phyloP scores from a whole-genome alignment of 1,140 invertebrate genomes.

The Trichonephila clavata region DNA sequence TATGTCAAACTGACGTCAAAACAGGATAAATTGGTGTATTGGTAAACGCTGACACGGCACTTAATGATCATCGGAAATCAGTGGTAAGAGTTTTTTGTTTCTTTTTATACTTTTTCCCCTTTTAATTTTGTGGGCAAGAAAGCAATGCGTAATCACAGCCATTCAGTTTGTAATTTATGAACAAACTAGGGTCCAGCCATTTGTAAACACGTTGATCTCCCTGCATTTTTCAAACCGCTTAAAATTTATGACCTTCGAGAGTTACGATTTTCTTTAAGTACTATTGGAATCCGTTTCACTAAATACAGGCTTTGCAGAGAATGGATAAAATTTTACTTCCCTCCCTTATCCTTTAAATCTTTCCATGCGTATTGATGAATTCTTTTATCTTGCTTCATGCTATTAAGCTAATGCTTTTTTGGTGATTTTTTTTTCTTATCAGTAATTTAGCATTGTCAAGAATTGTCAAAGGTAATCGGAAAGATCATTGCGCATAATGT shows the following conservation, averaged over 20 bases:
- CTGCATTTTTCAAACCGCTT: constrained; percentile 40
- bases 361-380: not conserved
- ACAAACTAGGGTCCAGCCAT: not conserved
- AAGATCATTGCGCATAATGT: not conserved
- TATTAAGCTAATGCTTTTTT: not conserved
- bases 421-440: not conserved
- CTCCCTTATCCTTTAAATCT: constrained; percentile 24
- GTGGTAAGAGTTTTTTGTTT: not conserved
- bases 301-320: constrained; percentile 1
- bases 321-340: constrained; percentile 6
- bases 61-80: constrained; percentile 61
- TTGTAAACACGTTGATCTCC: constrained; percentile 53
- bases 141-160: not conserved
- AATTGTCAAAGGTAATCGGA: not conserved
- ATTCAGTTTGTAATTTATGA: constrained; percentile 49
- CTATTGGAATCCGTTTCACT: constrained; percentile 59
- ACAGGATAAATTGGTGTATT: constrained; percentile 57
- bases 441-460: not conserved
- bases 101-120: not conserved
- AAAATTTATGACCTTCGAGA: constrained; percentile 53
- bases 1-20: constrained; percentile 57
- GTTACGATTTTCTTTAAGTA: constrained; percentile 56
- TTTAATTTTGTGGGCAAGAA: constrained; percentile 52
- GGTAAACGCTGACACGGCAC: constrained; percentile 36
- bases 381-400: not conserved